Conservation (phyloP, 2,888 invertebrate species). For the Hetaerina titia region DNA sequence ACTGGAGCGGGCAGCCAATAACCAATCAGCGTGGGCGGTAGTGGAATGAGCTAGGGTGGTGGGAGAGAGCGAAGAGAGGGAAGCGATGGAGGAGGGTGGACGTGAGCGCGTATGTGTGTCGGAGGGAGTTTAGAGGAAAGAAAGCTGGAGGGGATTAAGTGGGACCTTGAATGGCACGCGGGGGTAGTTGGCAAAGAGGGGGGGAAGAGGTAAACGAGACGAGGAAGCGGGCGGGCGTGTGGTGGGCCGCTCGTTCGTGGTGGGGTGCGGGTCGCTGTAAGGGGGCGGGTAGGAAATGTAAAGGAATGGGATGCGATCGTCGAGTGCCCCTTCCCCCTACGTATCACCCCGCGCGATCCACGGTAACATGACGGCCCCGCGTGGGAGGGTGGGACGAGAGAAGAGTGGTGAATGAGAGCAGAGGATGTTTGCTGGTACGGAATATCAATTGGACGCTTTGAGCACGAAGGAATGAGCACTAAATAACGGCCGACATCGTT, state of each 20-base stretch:
- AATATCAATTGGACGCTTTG: neutral
- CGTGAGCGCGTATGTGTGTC: neutral
- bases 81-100: neutral
- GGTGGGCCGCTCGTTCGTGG: too few relatives aligned
- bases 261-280: neutral
- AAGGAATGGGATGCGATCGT: neutral
- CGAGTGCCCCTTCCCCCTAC: too few relatives aligned
- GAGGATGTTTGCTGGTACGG: neutral
- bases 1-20: slow-evolving; percentile 33
- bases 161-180: neutral
- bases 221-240: too few relatives aligned
- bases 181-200: neutral
- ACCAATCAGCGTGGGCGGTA: slow-evolving; percentile 32
- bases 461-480: neutral
- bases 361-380: neutral
- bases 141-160: neutral
- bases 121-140: neutral
- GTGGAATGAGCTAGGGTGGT: neutral
- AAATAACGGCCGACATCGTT: neutral
- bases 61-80: neutral
- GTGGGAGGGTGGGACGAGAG: too few relatives aligned
- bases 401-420: neutral
- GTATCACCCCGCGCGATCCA: too few relatives aligned
- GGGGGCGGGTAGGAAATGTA: neutral
- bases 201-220: neutral